phyloP scores from a whole-genome alignment of 1,140 invertebrate genomes.

The Portunus trituberculatus region DNA sequence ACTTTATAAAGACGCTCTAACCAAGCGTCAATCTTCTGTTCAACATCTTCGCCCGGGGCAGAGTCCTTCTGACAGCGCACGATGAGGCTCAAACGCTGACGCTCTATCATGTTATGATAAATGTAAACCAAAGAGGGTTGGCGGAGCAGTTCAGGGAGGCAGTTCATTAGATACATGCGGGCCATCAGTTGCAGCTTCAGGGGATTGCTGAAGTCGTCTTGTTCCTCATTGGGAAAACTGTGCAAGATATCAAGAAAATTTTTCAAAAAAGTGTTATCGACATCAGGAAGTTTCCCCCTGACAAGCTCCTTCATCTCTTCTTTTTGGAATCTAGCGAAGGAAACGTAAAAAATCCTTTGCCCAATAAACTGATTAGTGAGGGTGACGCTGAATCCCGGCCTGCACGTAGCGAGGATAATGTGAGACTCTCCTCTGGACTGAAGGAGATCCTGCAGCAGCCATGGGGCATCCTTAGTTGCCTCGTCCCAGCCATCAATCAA shows the following conservation, averaged over 20 bases:
- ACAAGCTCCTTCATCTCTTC: background rate
- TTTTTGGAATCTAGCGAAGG: background rate
- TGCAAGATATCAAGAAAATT: background rate
- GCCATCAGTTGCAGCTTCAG: constrained; percentile 21
- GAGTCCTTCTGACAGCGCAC: background rate
- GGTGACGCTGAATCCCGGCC: background rate
- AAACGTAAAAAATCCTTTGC: background rate
- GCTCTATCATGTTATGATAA: background rate
- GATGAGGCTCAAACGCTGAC: background rate
- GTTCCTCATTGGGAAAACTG: background rate
- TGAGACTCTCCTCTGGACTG: background rate
- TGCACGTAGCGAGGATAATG: constrained; percentile 36
- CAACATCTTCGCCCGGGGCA: background rate
- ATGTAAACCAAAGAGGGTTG: background rate
- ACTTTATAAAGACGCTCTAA: constrained; percentile 2
- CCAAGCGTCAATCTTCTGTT: constrained; percentile 14
- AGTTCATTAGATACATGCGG: background rate
- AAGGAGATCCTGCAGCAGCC: background rate
- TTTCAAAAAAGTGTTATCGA: background rate
- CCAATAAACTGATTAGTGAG: background rate
- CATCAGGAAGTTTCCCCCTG: background rate
- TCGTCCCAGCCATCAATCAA: constrained; percentile 56
- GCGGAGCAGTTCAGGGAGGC: background rate
- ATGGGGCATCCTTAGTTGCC: background rate
- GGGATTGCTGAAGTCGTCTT: constrained; percentile 32